These are phyloP conservation scores for Cygnus buccinator DNA, from an alignment of 2,113 vertebrate species.

Conservation along the genomic window DNA sequence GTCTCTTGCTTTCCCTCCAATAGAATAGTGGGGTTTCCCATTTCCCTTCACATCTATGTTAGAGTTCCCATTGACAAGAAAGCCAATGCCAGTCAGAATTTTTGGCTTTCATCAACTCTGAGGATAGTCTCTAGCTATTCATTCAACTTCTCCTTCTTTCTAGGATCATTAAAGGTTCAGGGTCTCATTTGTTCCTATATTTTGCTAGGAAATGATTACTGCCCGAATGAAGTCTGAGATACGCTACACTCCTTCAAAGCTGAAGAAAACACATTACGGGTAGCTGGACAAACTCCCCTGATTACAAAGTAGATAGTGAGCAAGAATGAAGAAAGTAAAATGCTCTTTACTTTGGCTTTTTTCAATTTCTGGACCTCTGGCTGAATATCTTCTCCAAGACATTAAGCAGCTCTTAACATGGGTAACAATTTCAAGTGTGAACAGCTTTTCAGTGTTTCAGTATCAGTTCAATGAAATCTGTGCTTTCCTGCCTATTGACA, in stretches of 20 bases:
- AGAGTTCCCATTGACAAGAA: too few species aligned
- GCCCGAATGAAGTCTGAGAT: not conserved
- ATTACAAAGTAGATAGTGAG: not conserved
- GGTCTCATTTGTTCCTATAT: not conserved
- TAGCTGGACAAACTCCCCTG: not conserved
- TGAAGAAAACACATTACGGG: not conserved
- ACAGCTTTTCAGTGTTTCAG: not conserved
- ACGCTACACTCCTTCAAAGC: not conserved
- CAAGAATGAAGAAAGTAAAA: not conserved
- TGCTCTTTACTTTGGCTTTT: not conserved
- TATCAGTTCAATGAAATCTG: not conserved
- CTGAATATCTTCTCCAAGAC: not conserved
- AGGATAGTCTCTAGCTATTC: not conserved
- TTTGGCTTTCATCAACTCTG: too few species aligned
- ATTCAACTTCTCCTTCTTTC: not conserved
- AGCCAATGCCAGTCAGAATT: too few species aligned
- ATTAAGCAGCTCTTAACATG: not conserved
- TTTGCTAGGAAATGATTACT: not conserved
- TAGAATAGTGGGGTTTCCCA: too few species aligned
- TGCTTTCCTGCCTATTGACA: not conserved
- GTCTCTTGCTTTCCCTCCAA: not conserved
- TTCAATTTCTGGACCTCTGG: not conserved
- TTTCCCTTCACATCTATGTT: too few species aligned
- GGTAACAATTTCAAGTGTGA: not conserved
- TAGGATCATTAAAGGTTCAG: not conserved